Evolutionary conservation across 2,888 invertebrate species (phyloP), one percentile per base, ranked within the genome.

Genomic region (Scelioninae gen. 1): DNA sequence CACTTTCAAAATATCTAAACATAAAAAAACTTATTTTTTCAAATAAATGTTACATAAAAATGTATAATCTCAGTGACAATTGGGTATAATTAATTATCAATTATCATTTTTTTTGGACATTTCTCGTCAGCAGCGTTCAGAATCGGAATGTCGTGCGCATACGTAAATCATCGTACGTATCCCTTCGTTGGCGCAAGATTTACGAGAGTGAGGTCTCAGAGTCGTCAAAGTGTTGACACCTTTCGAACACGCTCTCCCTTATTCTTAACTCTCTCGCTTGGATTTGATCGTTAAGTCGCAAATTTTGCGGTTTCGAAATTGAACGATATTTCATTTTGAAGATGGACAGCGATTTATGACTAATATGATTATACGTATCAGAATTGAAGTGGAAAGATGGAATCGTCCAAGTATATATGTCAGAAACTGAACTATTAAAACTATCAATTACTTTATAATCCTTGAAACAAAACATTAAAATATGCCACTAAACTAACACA

Each of bases 151-250:
- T 62, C 68, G 55, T 65, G 53, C 38, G 62, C 34, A 63, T 62
- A 53, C 68, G 80, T 80, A 80, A 80, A 80, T 80, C 80, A 80
- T 56, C 40, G 63, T 29, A 56, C 56, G 60, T 49, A 75, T 69
- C 69, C 77, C 78, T 79, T 83, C 75, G 75, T 83, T 69, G 65
- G 65, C 63, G 63, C 47, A 40, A 83, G 83, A 83, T 83, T 83
- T 83, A 83, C 79, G 83, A 83, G 75, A 71, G 76, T 71, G 63
- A 63, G 68, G 82, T 77, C 74, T 66, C 32, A 40, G 58, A 82
- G 83, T 79, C 83, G 65, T 68, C 49, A 71, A 71, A 75, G 79
- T 79, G 83, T 83, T 83, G 83, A 83, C 83, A 83, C 79, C 78
- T 79, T 66, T 74, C 75, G 75, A 71, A 47, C 62, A 47, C 72